Conservation (phyloP, 2,797 vertebrate species). For the Mareca strepera region DNA sequence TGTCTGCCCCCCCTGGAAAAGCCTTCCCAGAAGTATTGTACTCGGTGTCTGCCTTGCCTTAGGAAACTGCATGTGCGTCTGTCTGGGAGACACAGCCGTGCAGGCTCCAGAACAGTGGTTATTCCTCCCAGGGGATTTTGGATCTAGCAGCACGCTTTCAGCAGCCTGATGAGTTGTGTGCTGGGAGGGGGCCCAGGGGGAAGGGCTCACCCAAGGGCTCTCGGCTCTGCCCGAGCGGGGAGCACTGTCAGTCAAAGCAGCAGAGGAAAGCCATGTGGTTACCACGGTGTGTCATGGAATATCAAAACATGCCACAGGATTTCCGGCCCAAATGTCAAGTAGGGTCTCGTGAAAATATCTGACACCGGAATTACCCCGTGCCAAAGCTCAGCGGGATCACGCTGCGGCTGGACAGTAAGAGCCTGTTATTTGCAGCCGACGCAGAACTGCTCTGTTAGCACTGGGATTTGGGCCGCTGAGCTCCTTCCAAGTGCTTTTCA, state of each 20-base stretch:
- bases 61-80: background rate
- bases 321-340: conserved; percentile 52
- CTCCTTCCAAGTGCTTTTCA: conserved; percentile 21
- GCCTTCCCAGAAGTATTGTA: background rate
- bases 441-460: conserved; percentile 40
- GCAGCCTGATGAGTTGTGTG: background rate
- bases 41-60: background rate
- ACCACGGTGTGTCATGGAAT: background rate
- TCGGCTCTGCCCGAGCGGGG: conserved; percentile 3
- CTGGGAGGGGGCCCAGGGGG: background rate
- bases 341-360: conserved; percentile 55
- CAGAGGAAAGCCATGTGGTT: conserved; percentile 17
- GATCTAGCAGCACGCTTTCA: background rate
- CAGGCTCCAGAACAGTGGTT: conserved; percentile 24
- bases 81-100: background rate
- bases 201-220: background rate
- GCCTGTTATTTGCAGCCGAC: conserved; percentile 37
- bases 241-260: background rate
- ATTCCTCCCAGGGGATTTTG: background rate
- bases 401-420: background rate
- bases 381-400: conserved; percentile 20
- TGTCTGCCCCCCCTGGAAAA: background rate
- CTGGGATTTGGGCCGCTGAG: conserved; percentile 25
- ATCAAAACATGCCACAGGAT: conserved; percentile 55
- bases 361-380: conserved; percentile 45